phyloP scores from a whole-genome alignment of 2,888 invertebrate genomes.

The Protodeltote pygarga region DNA sequence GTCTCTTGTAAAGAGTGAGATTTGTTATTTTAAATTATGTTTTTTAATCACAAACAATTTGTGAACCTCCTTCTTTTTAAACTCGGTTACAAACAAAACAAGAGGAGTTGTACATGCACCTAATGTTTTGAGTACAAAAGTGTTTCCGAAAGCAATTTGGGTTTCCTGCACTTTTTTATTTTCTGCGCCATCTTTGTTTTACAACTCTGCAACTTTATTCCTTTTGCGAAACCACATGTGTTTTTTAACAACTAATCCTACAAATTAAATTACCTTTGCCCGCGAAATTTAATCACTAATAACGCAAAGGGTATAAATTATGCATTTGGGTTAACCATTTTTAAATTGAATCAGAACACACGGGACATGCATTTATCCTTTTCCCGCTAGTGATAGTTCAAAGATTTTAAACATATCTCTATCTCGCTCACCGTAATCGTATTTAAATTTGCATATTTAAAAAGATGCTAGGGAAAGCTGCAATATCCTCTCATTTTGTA shows the following conservation, averaged over 20 bases:
- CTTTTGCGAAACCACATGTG: background rate
- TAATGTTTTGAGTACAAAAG: background rate
- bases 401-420: conserved; percentile 32
- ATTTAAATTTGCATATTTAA: conserved; percentile 75
- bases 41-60: too few species aligned
- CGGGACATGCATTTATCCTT: conserved; percentile 38
- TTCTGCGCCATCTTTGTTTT: conserved; percentile 10
- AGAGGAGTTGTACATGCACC: too few species aligned
- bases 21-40: too few species aligned
- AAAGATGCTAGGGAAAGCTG: conserved; percentile 60
- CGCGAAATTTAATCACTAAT: conserved; percentile 49
- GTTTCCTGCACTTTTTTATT: background rate
- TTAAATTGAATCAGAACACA: conserved; percentile 32
- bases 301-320: conserved; percentile 53
- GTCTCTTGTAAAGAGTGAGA: too few species aligned
- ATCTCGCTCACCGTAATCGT: conserved; percentile 63
- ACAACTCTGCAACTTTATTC: conserved; percentile 8
- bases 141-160: background rate
- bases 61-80: too few species aligned
- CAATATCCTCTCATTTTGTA: conserved; percentile 70
- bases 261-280: conserved; percentile 30
- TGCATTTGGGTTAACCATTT: conserved; percentile 61
- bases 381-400: conserved; percentile 32
- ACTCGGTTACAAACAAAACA: too few species aligned
- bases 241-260: conserved; percentile 1